These are phyloP conservation scores for Meloidogyne floridensis DNA, from an alignment of 1,140 invertebrate species.

Conservation along the genomic window DNA sequence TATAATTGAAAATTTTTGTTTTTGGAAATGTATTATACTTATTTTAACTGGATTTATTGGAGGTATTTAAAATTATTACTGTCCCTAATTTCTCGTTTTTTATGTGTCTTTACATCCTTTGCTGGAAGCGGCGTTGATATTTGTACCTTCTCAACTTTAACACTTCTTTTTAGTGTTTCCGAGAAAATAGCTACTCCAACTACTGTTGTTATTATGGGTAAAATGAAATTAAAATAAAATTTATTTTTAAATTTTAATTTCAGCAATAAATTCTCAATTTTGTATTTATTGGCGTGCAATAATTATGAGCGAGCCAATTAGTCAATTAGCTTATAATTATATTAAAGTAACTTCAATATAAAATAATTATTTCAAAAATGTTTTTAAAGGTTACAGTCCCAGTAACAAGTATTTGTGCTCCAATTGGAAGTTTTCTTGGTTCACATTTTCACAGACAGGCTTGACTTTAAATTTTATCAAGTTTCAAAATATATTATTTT, in stretches of 20 bases:
- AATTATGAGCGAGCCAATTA: slow-evolving; percentile 60
- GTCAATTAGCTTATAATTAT: slow-evolving; percentile 60
- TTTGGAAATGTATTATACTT: slow-evolving; percentile 35
- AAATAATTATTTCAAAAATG: neutral
- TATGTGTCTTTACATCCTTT: slow-evolving; percentile 61
- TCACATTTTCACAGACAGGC: slow-evolving; percentile 66
- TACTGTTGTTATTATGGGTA: slow-evolving; percentile 62
- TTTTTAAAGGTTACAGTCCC: slow-evolving; percentile 57
- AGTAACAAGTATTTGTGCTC: slow-evolving; percentile 57
- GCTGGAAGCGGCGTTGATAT: slow-evolving; percentile 62
- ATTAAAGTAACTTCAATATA: slow-evolving; percentile 36
- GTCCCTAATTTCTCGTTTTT: slow-evolving; percentile 23
- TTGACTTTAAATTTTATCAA: neutral
- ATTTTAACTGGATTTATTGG: slow-evolving; percentile 45
- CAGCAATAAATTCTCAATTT: slow-evolving; percentile 55
- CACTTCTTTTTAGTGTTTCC: slow-evolving; percentile 62
- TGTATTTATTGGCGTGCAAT: slow-evolving; percentile 63
- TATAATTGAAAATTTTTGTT: slow-evolving; percentile 34
- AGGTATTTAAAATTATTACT: slow-evolving; percentile 23
- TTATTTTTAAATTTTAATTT: slow-evolving; percentile 12
- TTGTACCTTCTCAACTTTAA: slow-evolving; percentile 56
- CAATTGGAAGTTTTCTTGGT: slow-evolving; percentile 61
- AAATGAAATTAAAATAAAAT: neutral
- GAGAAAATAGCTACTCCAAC: slow-evolving; percentile 65
- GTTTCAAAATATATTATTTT: slow-evolving; percentile 26